A percentile compares a stretch with the other conserved stretches of the same genome.
phyloP scores from a whole-genome alignment of 2,888 invertebrate genomes.

The Polydrusus tereticollis region DNA sequence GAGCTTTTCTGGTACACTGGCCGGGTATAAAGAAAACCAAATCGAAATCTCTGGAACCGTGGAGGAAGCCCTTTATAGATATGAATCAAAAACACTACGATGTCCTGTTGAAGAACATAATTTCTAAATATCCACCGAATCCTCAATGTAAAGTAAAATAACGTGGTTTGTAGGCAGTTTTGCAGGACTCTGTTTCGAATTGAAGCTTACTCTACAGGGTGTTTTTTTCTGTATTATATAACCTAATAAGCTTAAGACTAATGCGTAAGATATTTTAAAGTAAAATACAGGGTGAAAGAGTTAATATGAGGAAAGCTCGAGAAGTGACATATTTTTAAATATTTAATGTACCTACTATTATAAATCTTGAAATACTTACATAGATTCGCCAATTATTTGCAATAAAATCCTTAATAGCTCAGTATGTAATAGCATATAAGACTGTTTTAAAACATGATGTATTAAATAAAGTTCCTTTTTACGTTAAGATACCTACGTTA shows the following conservation, averaged over 20 bases:
- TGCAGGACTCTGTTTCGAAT: background rate
- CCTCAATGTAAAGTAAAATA: constrained; percentile 62
- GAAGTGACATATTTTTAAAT: no score
- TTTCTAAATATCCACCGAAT: constrained; percentile 69
- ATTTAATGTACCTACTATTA: no score
- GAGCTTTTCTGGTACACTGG: constrained; percentile 79
- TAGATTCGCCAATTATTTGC: no score
- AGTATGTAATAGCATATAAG: no score
- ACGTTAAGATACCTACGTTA: background rate
- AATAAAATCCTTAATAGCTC: no score
- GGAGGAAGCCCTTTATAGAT: constrained; percentile 60
- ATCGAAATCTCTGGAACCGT: constrained; percentile 57
- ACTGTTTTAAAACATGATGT: background rate
- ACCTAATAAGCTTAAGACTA: no score
- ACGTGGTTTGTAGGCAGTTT: constrained; percentile 15
- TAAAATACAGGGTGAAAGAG: no score
- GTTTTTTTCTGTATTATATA: no score
- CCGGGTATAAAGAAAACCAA: constrained; percentile 73
- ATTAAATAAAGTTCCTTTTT: constrained; percentile 14
- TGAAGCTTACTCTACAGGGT: no score
- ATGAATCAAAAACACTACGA: constrained; percentile 69
- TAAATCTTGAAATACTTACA: no score
- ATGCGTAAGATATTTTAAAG: no score
- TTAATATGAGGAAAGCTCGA: no score
- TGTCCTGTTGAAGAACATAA: constrained; percentile 68